These are phyloP conservation scores for Takifugu ocellatus DNA, from an alignment of 2,797 vertebrate genomes.

Conservation along the genomic window DNA sequence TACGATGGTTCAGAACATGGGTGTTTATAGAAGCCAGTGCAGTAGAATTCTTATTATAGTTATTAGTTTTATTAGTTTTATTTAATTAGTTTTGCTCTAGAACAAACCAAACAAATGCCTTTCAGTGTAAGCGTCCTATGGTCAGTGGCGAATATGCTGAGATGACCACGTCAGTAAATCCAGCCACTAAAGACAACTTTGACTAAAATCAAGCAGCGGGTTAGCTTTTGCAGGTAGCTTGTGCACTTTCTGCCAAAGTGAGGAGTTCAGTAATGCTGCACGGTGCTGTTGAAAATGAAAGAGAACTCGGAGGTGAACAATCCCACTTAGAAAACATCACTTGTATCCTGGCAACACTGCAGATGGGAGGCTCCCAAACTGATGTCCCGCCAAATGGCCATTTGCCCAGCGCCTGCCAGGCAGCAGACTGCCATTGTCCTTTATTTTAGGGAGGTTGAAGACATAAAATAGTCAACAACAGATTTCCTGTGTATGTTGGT, in stretches of 20 bases:
- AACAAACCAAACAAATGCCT: too few relatives aligned
- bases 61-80: slow-evolving; percentile 14
- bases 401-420: slow-evolving; percentile 67
- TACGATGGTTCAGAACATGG: slow-evolving; percentile 44
- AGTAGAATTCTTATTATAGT: slow-evolving; percentile 40
- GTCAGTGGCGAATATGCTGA: not conserved
- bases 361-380: slow-evolving; percentile 58
- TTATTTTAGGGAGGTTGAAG: slow-evolving; percentile 70
- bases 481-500: slow-evolving; percentile 35
- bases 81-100: not conserved
- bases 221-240: too few relatives aligned
- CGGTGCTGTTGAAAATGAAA: slow-evolving; percentile 24
- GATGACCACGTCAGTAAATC: too few relatives aligned
- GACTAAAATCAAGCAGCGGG: too few relatives aligned
- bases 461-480: slow-evolving; percentile 66
- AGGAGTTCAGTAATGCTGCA: slow-evolving; percentile 1
- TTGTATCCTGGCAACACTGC: slow-evolving; percentile 46
- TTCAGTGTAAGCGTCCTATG: slow-evolving; percentile 8
- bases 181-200: too few relatives aligned
- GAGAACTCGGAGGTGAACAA: slow-evolving; percentile 16
- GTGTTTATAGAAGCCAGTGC: slow-evolving; percentile 9
- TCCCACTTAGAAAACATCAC: slow-evolving; percentile 22
- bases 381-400: slow-evolving; percentile 65
- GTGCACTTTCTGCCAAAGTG: not conserved
- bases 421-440: slow-evolving; percentile 72